Conservation (phyloP, 2,113 vertebrate genomes). For the Microtus pennsylvanicus region DNA sequence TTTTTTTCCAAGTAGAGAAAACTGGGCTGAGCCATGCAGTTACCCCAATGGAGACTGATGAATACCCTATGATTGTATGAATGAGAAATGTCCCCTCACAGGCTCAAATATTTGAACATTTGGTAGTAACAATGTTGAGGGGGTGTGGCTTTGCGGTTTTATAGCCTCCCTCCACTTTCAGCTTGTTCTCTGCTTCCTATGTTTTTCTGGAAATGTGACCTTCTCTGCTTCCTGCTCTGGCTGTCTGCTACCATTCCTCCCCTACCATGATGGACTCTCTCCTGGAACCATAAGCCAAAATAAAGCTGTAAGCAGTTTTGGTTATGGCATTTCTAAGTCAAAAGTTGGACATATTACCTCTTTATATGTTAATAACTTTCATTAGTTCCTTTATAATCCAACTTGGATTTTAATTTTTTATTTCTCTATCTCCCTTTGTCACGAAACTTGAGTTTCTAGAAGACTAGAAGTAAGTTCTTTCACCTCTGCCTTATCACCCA, state of each 20-base stretch:
- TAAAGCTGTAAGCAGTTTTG: neutral
- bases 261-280: neutral
- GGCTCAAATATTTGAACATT: too few species aligned
- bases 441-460: neutral
- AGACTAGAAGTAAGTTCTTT: too few species aligned
- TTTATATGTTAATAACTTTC: too few species aligned
- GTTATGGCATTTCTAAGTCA: neutral
- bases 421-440: neutral
- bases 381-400: neutral
- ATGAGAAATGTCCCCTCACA: too few species aligned
- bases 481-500: neutral
- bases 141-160: neutral
- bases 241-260: too few species aligned
- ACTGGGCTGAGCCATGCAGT: neutral
- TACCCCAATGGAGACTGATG: rapidly evolving
- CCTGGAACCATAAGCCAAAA: neutral
- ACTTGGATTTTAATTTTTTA: neutral
- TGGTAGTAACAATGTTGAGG: neutral
- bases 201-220: neutral
- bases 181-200: neutral
- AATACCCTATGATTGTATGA: too few species aligned
- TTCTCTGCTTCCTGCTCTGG: neutral
- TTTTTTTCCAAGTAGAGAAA: neutral
- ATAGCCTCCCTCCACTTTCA: neutral
- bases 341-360: too few species aligned